phyloP scores from a whole-genome alignment of 2,888 invertebrate genomes.

The Thysanoteuthis rhombus region DNA sequence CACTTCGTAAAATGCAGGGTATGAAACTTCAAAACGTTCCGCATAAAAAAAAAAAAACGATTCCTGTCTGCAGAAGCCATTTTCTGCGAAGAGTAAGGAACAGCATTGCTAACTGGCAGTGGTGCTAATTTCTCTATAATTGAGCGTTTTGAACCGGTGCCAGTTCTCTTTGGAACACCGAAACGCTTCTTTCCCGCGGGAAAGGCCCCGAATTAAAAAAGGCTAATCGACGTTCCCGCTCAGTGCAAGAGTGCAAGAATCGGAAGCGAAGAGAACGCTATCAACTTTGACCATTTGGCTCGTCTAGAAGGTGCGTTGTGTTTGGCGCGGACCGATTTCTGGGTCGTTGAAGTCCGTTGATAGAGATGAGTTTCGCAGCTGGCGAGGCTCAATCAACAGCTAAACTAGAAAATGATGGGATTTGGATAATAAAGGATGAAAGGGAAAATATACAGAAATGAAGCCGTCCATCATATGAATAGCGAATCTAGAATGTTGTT shows the following conservation, averaged over 20 bases:
- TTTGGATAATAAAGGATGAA: neutral
- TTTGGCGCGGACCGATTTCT: neutral
- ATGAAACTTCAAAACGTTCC: too few species aligned
- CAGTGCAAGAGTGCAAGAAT: neutral
- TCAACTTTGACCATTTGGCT: neutral
- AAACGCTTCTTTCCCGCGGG: neutral
- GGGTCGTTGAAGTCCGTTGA: neutral
- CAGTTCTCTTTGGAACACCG: neutral
- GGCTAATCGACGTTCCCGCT: neutral
- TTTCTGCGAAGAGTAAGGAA: neutral
- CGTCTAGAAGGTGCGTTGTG: neutral
- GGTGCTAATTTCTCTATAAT: neutral
- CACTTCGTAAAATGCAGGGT: too few species aligned
- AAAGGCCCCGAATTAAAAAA: too few species aligned
- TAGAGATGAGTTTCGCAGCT: neutral
- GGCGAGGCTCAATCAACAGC: neutral
- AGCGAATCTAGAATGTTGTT: too few species aligned
- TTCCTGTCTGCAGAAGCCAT: neutral
- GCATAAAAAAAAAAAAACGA: neutral
- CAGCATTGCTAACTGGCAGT: neutral
- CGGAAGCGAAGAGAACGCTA: neutral
- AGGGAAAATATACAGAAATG: neutral
- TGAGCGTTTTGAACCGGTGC: neutral
- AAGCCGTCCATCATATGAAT: neutral
- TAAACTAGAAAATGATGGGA: neutral